Base-by-base conservation (phyloP, 2,113 vertebrate genomes). In the Gorsachius goisagi region DNA sequence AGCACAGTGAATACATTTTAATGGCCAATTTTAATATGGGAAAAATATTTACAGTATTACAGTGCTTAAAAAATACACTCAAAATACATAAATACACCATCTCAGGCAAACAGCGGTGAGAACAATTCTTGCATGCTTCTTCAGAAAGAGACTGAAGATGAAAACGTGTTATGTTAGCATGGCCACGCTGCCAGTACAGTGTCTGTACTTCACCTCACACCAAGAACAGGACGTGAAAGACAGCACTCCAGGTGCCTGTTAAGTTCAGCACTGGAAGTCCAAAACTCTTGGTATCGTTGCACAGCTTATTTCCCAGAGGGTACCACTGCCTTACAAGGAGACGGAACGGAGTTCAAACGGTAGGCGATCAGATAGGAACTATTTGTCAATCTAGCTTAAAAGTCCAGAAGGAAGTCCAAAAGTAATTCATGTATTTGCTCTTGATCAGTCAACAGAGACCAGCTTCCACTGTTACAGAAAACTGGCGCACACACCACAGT, bases 81-180 rank as follows among this genome's bases (percentile, higher is more conserved):
- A 71, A 74, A 87, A 78, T n/a, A 49, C 9, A 69, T 10, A 55
- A 72, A 76, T 16, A 21, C 0, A 0, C 17, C n/a, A 28, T 23
- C 44, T 35, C 35, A 33, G 63, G 30, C 52, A 84, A 80, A 66
- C 30, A 72, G 72, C 2, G 3, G 28, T 1, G 10, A 75, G 37
- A 27, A 19, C 26, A 84, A 81, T 20, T 22, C 41, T 52, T 30
- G n/a, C 52, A 45, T 71, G 33, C 9, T 55, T 58, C 63, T 78
- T 77, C 73, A 75, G 67, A 89, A 92, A 50, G 5, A 19, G 32
- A 21, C 9, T 53, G 12, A 39, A 80, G 41, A 23, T 27, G 39
- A 67, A 75, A n/a, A 21, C 0, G 1, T 19, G 4, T n/a, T 15
- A 1, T 2, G 5, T 32, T 35, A 76, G 53, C 22, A 33, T 3